Conservation (phyloP, 1,140 invertebrate species). For the Bathynomus jamesi region DNA sequence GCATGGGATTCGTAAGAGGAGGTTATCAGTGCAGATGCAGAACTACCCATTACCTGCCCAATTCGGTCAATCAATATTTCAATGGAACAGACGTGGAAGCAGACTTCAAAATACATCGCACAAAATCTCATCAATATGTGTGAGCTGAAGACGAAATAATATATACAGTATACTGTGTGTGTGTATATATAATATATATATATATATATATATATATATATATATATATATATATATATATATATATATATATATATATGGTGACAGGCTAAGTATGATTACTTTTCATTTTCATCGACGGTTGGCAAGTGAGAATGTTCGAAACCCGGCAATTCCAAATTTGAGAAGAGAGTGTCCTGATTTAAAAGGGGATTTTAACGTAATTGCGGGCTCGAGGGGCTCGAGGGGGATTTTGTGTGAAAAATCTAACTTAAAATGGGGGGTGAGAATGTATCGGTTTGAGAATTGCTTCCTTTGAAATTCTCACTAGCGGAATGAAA, state of each 20-base stretch:
- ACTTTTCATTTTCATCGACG: too few species aligned
- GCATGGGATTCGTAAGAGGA: background rate
- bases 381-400: too few species aligned
- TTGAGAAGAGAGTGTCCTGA: too few species aligned
- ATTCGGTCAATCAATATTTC: background rate
- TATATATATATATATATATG: constrained; percentile 1
- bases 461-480: too few species aligned
- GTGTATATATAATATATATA: background rate
- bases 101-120: background rate
- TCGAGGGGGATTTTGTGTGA: too few species aligned
- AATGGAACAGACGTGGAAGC: background rate
- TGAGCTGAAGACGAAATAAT: background rate
- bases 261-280: background rate
- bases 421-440: too few species aligned
- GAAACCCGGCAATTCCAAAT: too few species aligned
- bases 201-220: constrained; percentile 3
- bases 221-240: constrained; percentile 3
- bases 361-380: too few species aligned
- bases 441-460: too few species aligned
- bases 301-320: too few species aligned
- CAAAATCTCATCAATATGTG: background rate
- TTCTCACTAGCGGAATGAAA: too few species aligned
- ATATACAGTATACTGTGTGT: background rate
- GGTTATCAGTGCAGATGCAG: background rate
- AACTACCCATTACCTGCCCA: background rate